Conservation (phyloP, 2,797 vertebrate species). For the Threskiornis aethiopicus region DNA sequence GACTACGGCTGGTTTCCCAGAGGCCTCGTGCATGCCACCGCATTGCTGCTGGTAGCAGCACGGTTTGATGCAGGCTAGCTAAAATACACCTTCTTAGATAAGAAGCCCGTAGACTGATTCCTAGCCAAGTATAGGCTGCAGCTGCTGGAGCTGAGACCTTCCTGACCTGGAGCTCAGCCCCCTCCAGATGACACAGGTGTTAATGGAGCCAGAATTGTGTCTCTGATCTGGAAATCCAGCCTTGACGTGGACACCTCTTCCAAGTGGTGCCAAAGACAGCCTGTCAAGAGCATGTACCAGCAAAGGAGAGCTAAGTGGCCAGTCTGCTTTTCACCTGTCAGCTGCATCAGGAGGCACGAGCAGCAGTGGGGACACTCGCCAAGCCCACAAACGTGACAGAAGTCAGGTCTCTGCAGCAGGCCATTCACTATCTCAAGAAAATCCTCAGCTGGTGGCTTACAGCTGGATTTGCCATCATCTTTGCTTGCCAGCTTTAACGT, state of each 20-base stretch:
- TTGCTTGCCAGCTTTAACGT: not conserved
- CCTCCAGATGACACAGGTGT: not conserved
- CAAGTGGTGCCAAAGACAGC: not conserved
- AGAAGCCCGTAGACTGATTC: not conserved
- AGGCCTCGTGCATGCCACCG: rapidly evolving
- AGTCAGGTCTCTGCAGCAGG: not conserved
- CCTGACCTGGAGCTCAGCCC: not conserved
- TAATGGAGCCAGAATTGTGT: not conserved
- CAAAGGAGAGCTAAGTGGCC: not conserved
- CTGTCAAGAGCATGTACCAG: not conserved
- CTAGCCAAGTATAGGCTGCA: not conserved
- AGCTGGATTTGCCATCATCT: slow-evolving; percentile 36
- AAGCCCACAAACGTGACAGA: not conserved
- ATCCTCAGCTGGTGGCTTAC: not conserved
- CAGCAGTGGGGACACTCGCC: not conserved
- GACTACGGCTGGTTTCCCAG: not conserved
- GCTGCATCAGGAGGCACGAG: not conserved
- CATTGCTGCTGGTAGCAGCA: not conserved
- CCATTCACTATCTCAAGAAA: not conserved
- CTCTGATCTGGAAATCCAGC: not conserved
- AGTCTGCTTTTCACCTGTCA: not conserved
- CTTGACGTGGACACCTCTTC: not conserved
- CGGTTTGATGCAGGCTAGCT: not conserved
- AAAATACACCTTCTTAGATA: not conserved
- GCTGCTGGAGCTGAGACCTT: not conserved